Percentiles rank a stretch among this genome's conserved stretches.
These are phyloP conservation scores for Heliconius cydno DNA, from an alignment of 2,888 invertebrate genomes.

Conservation along the genomic window DNA sequence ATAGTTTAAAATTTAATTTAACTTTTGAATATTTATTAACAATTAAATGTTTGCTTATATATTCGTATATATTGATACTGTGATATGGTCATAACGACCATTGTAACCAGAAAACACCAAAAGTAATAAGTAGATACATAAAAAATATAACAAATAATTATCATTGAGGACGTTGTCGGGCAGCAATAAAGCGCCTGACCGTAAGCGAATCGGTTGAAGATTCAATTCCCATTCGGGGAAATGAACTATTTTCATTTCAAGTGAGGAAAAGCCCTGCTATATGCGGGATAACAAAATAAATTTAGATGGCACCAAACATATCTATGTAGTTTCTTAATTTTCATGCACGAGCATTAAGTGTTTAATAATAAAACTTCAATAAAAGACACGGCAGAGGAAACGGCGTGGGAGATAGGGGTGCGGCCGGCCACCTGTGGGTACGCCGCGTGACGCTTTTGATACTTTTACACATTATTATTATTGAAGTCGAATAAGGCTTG, in stretches of 20 bases:
- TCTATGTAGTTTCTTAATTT: background rate
- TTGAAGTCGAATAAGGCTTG: background rate
- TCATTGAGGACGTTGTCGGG: no score
- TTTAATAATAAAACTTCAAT: constrained; percentile 33
- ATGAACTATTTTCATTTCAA: no score
- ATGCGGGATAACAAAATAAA: background rate
- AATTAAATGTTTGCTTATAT: background rate
- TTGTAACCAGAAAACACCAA: no score
- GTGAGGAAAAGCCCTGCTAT: background rate
- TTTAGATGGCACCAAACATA: background rate
- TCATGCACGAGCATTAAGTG: constrained; percentile 14
- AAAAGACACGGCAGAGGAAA: constrained; percentile 33
- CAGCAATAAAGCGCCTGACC: no score
- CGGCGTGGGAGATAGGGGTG: constrained; percentile 46
- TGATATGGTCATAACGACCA: background rate
- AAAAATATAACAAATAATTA: no score
- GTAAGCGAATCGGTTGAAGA: no score
- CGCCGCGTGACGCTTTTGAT: constrained; percentile 8
- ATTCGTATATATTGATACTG: background rate
- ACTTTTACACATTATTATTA: constrained; percentile 17
- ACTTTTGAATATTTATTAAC: background rate
- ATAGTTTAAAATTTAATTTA: background rate
- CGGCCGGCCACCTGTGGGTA: constrained; percentile 41
- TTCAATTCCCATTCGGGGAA: no score
- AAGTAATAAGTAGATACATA: no score